phyloP scores from a whole-genome alignment of 2,113 vertebrate genomes.

The Austrofundulus limnaeus region DNA sequence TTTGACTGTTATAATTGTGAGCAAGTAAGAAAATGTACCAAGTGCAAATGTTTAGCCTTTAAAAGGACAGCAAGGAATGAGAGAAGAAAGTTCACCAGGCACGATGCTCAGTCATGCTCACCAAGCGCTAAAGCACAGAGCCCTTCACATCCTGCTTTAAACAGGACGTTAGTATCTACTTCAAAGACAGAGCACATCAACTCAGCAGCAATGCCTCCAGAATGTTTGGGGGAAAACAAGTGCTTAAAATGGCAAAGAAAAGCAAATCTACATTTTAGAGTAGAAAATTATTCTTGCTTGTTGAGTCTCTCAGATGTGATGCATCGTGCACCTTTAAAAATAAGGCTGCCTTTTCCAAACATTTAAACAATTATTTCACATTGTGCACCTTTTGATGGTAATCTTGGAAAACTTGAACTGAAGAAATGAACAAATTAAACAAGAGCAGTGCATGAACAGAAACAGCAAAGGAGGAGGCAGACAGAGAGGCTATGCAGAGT shows the following conservation, averaged over 20 bases:
- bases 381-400: constrained; percentile 43
- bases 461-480: not conserved
- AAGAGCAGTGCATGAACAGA: constrained; percentile 32
- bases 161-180: constrained; percentile 44
- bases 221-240: constrained; percentile 38
- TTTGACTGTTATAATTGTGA: constrained; percentile 7
- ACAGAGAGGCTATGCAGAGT: constrained; percentile 25
- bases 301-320: constrained; percentile 32
- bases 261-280: constrained; percentile 40
- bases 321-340: constrained; percentile 38
- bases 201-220: constrained; percentile 28
- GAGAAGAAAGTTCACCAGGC: constrained; percentile 26
- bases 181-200: constrained; percentile 52
- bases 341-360: constrained; percentile 44
- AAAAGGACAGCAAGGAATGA: constrained; percentile 23
- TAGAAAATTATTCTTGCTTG: constrained; percentile 18
- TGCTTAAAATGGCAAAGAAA: constrained; percentile 34
- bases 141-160: constrained; percentile 61
- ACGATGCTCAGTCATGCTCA: constrained; percentile 25
- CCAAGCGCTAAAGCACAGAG: constrained; percentile 44
- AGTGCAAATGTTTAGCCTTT: constrained; percentile 15
- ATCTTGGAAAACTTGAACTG: constrained; percentile 48
- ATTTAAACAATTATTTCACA: constrained; percentile 26
- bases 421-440: constrained; percentile 59
- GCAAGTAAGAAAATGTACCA: not conserved